A percentile compares a stretch with the other conserved stretches of the same genome.
phyloP scores from a whole-genome alignment of 1,140 invertebrate species.

The Pararge aegeria region DNA sequence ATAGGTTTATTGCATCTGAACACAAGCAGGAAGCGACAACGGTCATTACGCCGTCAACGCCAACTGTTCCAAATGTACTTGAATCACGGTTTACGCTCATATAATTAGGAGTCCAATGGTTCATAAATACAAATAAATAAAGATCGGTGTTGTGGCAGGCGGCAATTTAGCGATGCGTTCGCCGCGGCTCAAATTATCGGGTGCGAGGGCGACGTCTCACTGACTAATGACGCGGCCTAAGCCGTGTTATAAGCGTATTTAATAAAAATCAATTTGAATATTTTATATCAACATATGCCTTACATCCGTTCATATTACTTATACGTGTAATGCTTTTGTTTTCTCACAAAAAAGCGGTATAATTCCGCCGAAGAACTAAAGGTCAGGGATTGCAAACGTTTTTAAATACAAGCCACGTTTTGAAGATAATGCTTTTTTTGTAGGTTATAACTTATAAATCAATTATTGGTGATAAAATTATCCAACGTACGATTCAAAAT shows the following conservation, averaged over 20 bases:
- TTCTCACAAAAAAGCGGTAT: neutral
- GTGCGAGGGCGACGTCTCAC: slow-evolving; percentile 48
- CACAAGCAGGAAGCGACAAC: slow-evolving; percentile 53
- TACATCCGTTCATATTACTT: slow-evolving; percentile 1
- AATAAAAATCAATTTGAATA: slow-evolving; percentile 51
- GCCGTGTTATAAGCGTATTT: slow-evolving; percentile 55
- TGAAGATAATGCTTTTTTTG: too few relatives aligned
- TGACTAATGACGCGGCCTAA: slow-evolving; percentile 68
- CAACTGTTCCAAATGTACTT: slow-evolving; percentile 70
- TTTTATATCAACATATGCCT: slow-evolving; percentile 58
- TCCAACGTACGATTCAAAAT: too few relatives aligned
- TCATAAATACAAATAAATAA: slow-evolving; percentile 77
- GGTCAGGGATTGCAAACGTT: too few relatives aligned
- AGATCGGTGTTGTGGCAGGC: slow-evolving; percentile 65
- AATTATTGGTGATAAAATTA: too few relatives aligned
- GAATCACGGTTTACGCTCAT: slow-evolving; percentile 63
- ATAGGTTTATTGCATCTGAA: neutral
- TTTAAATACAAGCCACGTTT: too few relatives aligned
- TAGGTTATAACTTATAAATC: too few relatives aligned
- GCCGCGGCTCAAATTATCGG: slow-evolving; percentile 62
- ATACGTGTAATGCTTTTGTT: neutral
- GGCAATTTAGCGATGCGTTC: slow-evolving; percentile 61
- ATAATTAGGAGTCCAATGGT: slow-evolving; percentile 70
- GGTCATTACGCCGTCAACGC: slow-evolving; percentile 74
- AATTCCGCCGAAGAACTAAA: too few relatives aligned